Evolutionary conservation across 2,888 invertebrate species (phyloP).

Genomic region (Tillus elongatus): DNA sequence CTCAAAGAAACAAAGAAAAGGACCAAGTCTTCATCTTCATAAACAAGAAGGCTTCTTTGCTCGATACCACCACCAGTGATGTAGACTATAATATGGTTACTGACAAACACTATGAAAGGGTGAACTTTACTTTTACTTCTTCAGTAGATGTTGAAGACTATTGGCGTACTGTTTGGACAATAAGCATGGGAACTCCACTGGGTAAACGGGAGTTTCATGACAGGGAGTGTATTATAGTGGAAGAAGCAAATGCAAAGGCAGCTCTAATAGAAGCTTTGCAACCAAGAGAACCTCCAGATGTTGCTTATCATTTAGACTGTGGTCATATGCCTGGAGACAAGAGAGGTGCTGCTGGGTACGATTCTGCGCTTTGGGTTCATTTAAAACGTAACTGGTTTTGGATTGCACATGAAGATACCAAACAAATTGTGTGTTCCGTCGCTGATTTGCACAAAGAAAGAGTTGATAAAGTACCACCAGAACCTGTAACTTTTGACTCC

Average conservation of each 20-base stretch:
- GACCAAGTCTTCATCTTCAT: slow-evolving; percentile 63
- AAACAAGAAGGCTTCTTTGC: slow-evolving; percentile 51
- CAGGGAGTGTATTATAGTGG: slow-evolving; percentile 41
- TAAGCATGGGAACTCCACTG: slow-evolving; percentile 57
- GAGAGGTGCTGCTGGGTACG: slow-evolving; percentile 62
- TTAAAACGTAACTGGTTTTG: slow-evolving; percentile 57
- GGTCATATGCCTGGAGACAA: slow-evolving; percentile 63
- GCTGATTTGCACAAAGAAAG: slow-evolving; percentile 12
- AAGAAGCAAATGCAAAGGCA: slow-evolving; percentile 43
- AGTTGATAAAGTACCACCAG: slow-evolving; percentile 16
- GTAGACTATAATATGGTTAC: slow-evolving; percentile 54
- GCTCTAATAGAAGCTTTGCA: slow-evolving; percentile 41
- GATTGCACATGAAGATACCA: slow-evolving; percentile 24
- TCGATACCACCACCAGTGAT: slow-evolving; percentile 57
- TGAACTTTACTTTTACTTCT: slow-evolving; percentile 47
- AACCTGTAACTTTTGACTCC: no score
- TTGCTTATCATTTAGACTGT: slow-evolving; percentile 31
- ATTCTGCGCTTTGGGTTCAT: slow-evolving; percentile 59
- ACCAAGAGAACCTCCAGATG: slow-evolving; percentile 41
- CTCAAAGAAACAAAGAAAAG: slow-evolving; percentile 55
- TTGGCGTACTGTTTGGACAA: slow-evolving; percentile 60
- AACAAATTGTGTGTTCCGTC: not conserved
- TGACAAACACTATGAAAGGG: slow-evolving; percentile 49
- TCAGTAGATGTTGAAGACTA: slow-evolving; percentile 51
- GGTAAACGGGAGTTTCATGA: slow-evolving; percentile 37